Percentiles rank a stretch among this genome's conserved stretches.
phyloP scores from a whole-genome alignment of 2,888 invertebrate genomes.

The Drosophila differens region DNA sequence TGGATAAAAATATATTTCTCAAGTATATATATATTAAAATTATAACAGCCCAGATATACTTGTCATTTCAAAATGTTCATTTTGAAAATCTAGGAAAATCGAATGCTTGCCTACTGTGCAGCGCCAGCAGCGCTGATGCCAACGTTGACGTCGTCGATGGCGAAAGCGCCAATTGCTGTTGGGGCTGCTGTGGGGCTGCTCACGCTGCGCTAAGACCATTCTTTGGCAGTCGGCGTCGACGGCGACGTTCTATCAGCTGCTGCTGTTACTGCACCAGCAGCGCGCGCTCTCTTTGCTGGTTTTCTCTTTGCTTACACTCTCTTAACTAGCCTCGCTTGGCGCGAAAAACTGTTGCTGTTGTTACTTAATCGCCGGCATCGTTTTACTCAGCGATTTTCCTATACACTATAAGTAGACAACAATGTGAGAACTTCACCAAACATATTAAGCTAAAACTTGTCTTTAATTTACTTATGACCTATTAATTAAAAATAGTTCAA shows the following conservation, averaged over 20 bases:
- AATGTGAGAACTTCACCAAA: conserved; percentile 11
- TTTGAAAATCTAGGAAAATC: background rate
- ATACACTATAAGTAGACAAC: conserved; percentile 32
- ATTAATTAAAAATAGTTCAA: background rate
- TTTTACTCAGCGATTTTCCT: conserved; percentile 42
- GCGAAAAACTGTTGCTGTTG: conserved; percentile 79
- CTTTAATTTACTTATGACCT: background rate
- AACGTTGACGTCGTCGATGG: conserved; percentile 44
- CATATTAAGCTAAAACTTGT: background rate
- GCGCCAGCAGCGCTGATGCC: conserved; percentile 34
- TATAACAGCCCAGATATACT: background rate
- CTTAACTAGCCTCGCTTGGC: conserved; percentile 54
- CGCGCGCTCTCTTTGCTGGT: conserved; percentile 50
- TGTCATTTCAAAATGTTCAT: background rate
- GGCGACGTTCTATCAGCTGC: conserved; percentile 40
- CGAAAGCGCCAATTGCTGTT: conserved; percentile 49
- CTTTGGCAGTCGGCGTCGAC: conserved; percentile 60
- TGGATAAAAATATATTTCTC: background rate
- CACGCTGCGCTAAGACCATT: conserved; percentile 71
- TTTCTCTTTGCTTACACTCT: conserved; percentile 43
- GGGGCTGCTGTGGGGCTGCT: conserved; percentile 51
- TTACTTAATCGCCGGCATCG: conserved; percentile 76
- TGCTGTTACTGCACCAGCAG: conserved; percentile 65
- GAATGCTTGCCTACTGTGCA: conserved; percentile 28
- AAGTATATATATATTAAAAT: background rate